Evolutionary conservation across 2,113 vertebrate genomes (phyloP), one percentile per base, ranked within the genome.

Genomic region (Cochlearius cochlearius): DNA sequence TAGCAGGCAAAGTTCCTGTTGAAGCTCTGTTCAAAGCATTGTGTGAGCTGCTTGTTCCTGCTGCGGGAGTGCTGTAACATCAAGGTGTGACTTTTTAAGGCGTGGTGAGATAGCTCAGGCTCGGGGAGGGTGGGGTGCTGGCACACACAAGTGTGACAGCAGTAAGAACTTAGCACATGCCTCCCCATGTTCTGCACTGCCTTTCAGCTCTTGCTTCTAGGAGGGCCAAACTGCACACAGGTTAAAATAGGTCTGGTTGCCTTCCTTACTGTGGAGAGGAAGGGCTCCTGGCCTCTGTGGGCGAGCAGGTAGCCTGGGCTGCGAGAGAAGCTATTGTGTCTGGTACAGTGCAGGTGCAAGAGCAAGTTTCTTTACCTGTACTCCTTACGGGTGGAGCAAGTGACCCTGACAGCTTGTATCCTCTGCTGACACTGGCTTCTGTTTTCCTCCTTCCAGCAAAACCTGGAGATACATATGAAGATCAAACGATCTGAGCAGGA

Each of bases 401-500:
- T 75, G 73, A 91, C 82, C 71, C 78, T 55, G 45, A 59, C 69
- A 94, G 45, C 88, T 71, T 82, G 50, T 77, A 36, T 60, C 43
- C 60, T 88, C 60, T 90, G 62, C 55, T 96, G 77, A 94, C 32
- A 11, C 80, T 88, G 77, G 12, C 76, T 95, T 94, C 83, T 88
- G 32, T 80, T 90, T 96, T 73, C 59, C 17, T 96, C 52, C 84
- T 96, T 78, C 93, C 97, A 99, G 99, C 99, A 99, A 99, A 99
- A 99, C 96, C 98, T 99, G 97, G 99, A 99, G 94, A 99, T 99
- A 90, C 99, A 99, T 66, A 98, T 99, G 82, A 99, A 99, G 98
- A 99, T 99, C 92, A 99, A 99, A 96, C 98, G 97, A 90, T 99
- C 99, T 1, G 99, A 99, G 95, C 99, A 98, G 95, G 99, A 99